Evolutionary conservation across 2,888 invertebrate genomes (phyloP).

Genomic region (Sipha maydis): DNA sequence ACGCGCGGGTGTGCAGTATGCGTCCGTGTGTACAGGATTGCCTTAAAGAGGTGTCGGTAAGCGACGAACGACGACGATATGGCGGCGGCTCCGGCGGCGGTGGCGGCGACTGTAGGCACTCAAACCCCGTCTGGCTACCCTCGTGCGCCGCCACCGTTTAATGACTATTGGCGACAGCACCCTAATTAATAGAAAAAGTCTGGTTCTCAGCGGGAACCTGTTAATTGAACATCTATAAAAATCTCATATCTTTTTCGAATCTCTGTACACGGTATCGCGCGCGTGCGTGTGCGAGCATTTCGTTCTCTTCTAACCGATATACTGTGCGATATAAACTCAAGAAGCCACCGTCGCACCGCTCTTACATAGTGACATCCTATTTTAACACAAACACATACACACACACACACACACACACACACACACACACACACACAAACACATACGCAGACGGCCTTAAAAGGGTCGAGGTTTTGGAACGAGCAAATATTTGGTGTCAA

Average conservation of each 20-base stretch:
- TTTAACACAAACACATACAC: constrained; percentile 28
- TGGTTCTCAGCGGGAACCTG: constrained; percentile 58
- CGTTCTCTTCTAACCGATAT: background rate
- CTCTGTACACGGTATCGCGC: background rate
- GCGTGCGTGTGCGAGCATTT: background rate
- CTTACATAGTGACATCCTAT: constrained; percentile 42
- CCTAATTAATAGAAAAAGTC: constrained; percentile 62
- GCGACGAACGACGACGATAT: constrained; percentile 10
- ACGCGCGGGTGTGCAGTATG: background rate
- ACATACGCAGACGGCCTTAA: constrained; percentile 16
- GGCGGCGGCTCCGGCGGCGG: constrained; percentile 28
- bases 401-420: too few species aligned
- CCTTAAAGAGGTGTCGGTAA: constrained; percentile 56
- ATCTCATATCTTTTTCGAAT: constrained; percentile 45
- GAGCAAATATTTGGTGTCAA: constrained; percentile 61
- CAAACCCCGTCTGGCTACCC: constrained; percentile 44
- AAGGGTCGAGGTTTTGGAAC: constrained; percentile 42
- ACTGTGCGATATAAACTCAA: background rate
- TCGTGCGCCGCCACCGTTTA: constrained; percentile 61
- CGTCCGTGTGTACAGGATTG: background rate
- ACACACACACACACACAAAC: too few species aligned
- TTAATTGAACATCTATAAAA: constrained; percentile 61
- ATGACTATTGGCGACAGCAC: constrained; percentile 61
- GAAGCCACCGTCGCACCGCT: background rate
- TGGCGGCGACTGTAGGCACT: constrained; percentile 22